A percentile compares a stretch with the other conserved stretches of the same genome.
Evolutionary conservation across 2,888 invertebrate species (phyloP).

Genomic region (Metellina segmentata): DNA sequence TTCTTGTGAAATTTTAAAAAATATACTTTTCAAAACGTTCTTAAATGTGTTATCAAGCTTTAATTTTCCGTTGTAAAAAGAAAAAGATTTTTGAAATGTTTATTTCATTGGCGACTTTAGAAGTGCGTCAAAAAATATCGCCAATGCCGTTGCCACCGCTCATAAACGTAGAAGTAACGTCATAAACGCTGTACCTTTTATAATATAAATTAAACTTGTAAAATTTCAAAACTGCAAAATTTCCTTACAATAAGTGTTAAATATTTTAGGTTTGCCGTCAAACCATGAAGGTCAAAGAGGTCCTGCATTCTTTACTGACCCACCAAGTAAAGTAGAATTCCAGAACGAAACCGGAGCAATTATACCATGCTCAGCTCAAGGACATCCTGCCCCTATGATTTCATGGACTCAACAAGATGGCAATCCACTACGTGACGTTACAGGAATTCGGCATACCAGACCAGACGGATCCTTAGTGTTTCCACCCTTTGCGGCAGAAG

Average conservation of each 20-base stretch:
- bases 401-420: conserved; percentile 67
- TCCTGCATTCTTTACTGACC: conserved; percentile 60
- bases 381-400: conserved; percentile 48
- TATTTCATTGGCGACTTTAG: no score
- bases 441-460: conserved; percentile 41
- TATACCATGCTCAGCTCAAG: conserved; percentile 57
- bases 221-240: neutral
- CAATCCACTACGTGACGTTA: conserved; percentile 26
- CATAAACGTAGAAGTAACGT: no score
- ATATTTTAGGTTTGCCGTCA: conserved; percentile 28
- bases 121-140: no score
- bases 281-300: conserved; percentile 46
- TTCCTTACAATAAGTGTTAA: neutral
- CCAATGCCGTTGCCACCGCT: no score
- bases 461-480: conserved; percentile 57
- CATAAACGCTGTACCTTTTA: no score
- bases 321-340: conserved; percentile 60
- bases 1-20: no score
- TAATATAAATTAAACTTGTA: no score
- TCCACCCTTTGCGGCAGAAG: conserved; percentile 64
- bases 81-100: no score
- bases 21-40: no score
- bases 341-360: conserved; percentile 59
- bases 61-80: no score
- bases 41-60: no score